phyloP scores from a whole-genome alignment of 2,113 vertebrate species.

The Phyllopteryx taeniolatus region DNA sequence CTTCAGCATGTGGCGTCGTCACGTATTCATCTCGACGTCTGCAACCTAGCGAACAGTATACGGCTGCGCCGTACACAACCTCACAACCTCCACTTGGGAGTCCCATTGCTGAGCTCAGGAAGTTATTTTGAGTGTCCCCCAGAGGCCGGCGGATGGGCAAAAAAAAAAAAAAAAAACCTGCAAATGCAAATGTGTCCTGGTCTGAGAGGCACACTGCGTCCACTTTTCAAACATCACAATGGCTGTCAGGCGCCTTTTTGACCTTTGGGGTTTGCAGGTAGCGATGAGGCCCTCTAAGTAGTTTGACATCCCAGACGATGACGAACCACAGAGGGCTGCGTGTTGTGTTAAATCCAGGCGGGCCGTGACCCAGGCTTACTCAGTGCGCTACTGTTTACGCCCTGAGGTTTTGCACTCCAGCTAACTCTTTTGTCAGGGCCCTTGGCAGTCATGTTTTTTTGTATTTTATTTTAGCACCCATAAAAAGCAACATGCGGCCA shows the following conservation, averaged over 20 bases:
- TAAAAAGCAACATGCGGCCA: slow-evolving; percentile 51
- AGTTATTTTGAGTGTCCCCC: slow-evolving; percentile 75
- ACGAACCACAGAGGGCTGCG: slow-evolving; percentile 54
- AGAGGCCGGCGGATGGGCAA: slow-evolving; percentile 68
- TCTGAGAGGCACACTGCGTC: not conserved
- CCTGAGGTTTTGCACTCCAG: slow-evolving; percentile 57
- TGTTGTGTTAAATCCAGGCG: slow-evolving; percentile 51
- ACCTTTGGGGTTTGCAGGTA: slow-evolving; percentile 51
- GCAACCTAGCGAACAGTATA: slow-evolving; percentile 35
- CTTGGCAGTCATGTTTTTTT: slow-evolving; percentile 32
- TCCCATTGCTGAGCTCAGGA: slow-evolving; percentile 71
- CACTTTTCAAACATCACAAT: slow-evolving; percentile 4
- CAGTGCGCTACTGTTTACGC: slow-evolving; percentile 62
- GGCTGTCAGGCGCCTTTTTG: slow-evolving; percentile 37
- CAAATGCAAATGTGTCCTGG: not conserved
- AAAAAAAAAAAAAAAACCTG: slow-evolving; percentile 12
- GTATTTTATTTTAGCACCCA: slow-evolving; percentile 42
- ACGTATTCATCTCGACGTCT: slow-evolving; percentile 46
- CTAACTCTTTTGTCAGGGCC: slow-evolving; percentile 52
- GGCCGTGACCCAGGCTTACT: slow-evolving; percentile 58
- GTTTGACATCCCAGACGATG: slow-evolving; percentile 55
- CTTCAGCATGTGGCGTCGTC: slow-evolving; percentile 47
- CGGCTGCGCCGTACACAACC: slow-evolving; percentile 44
- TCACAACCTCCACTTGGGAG: slow-evolving; percentile 60
- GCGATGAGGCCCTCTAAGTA: slow-evolving; percentile 33